Evolutionary conservation across 2,797 vertebrate genomes (phyloP).

Genomic region (Poeciliopsis infans): DNA sequence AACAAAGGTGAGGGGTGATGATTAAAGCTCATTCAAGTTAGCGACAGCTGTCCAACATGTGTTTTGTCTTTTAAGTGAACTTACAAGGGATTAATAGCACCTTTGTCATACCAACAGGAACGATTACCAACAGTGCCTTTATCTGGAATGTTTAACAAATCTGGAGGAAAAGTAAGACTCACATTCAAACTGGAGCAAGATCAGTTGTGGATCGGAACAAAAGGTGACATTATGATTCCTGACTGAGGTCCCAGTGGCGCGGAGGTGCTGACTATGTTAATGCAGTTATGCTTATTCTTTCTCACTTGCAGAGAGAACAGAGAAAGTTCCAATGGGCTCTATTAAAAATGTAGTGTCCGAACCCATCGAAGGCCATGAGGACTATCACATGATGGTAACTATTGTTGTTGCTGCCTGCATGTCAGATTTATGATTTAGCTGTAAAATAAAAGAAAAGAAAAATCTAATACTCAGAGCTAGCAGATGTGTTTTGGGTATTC

Average conservation of each 20-base stretch:
- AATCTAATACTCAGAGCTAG: not conserved
- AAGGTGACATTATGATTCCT: slow-evolving; percentile 82
- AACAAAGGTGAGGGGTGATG: slow-evolving; percentile 85
- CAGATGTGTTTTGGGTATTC: not conserved
- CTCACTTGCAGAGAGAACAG: slow-evolving; percentile 90
- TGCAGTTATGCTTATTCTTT: slow-evolving; percentile 22
- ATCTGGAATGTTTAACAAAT: slow-evolving; percentile 99
- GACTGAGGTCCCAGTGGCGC: not conserved
- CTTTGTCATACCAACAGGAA: slow-evolving; percentile 80
- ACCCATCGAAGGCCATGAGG: slow-evolving; percentile 96
- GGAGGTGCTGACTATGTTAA: not conserved
- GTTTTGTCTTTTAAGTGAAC: not conserved
- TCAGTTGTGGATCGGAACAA: slow-evolving; percentile 99
- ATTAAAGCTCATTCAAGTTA: not conserved
- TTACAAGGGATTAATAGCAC: slow-evolving; percentile 16
- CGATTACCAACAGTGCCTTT: slow-evolving; percentile 96
- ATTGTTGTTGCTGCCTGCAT: slow-evolving; percentile 5
- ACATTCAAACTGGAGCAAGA: slow-evolving; percentile 99
- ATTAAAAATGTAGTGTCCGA: slow-evolving; percentile 99
- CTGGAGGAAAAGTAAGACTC: slow-evolving; percentile 96
- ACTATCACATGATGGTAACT: slow-evolving; percentile 99
- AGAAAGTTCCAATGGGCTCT: slow-evolving; percentile 99
- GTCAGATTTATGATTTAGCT: not conserved
- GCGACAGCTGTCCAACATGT: not conserved
- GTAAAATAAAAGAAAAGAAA: not conserved